Percentiles rank a stretch among this genome's conserved stretches.
Conservation (phyloP, 1,140 invertebrate genomes). For the Temnothorax nylanderi region DNA sequence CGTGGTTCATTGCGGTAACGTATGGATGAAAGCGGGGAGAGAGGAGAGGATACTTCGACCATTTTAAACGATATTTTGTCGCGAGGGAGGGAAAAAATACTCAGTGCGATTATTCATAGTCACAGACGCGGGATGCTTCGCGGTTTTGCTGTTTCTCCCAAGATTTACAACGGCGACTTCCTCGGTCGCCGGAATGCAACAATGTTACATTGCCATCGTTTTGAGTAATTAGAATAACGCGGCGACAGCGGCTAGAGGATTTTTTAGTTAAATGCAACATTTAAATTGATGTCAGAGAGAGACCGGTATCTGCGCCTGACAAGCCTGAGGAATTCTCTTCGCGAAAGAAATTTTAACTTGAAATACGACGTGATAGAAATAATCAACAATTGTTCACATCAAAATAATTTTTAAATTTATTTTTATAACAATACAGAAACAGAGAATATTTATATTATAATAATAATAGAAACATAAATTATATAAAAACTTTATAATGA, state of each 20-base stretch:
- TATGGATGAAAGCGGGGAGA: not conserved
- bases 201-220: conserved; percentile 3
- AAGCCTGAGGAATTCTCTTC: not conserved
- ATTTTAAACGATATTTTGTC: conserved; percentile 14
- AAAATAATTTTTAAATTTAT: not conserved
- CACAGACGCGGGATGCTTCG: too few species aligned
- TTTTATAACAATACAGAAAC: not conserved
- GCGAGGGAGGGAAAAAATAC: not conserved
- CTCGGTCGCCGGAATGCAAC: not conserved
- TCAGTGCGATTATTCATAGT: not conserved
- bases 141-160: not conserved
- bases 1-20: not conserved
- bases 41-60: not conserved
- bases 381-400: not conserved
- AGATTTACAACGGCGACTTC: not conserved
- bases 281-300: not conserved
- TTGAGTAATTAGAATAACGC: conserved; percentile 20
- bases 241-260: conserved; percentile 1
- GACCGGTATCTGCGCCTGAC: not conserved
- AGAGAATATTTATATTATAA: not conserved
- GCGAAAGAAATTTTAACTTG: not conserved
- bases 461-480: not conserved
- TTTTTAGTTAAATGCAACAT: not conserved
- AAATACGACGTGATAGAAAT: not conserved
- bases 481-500: not conserved